phyloP scores from a whole-genome alignment of 2,888 invertebrate species.

The Blastobasis adustella region DNA sequence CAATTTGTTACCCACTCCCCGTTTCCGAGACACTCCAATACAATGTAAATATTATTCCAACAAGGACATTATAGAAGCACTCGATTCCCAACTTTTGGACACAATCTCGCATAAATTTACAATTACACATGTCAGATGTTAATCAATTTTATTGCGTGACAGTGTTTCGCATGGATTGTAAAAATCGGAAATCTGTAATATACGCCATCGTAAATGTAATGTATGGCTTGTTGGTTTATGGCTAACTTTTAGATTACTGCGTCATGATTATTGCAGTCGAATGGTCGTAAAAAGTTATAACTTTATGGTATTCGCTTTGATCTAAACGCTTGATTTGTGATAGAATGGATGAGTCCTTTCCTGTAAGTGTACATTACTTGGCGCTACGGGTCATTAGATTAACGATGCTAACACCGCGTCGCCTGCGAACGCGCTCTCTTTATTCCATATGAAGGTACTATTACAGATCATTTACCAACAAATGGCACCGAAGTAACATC shows the following conservation, averaged over 20 bases:
- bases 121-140: constrained; percentile 11
- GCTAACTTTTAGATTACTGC: too few relatives aligned
- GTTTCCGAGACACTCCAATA: neutral
- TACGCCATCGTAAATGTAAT: constrained; percentile 10
- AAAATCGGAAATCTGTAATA: constrained; percentile 11
- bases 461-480: constrained; percentile 58
- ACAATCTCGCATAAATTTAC: constrained; percentile 6
- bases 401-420: constrained; percentile 36
- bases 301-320: constrained; percentile 6
- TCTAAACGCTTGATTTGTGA: constrained; percentile 3
- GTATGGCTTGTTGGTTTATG: neutral
- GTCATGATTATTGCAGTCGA: neutral
- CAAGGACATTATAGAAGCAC: neutral
- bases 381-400: constrained; percentile 44
- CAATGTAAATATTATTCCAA: constrained; percentile 33
- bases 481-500: constrained; percentile 60
- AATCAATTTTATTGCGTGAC: constrained; percentile 12
- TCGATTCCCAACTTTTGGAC: neutral
- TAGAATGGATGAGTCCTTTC: constrained; percentile 6
- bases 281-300: constrained; percentile 9
- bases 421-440: constrained; percentile 40
- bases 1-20: constrained; percentile 51
- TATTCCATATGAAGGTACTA: constrained; percentile 50
- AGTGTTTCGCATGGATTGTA: constrained; percentile 6
- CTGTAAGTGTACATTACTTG: constrained; percentile 5